Base-by-base conservation (phyloP, 2,113 vertebrate genomes). In the Paedocypris sp. region DNA sequence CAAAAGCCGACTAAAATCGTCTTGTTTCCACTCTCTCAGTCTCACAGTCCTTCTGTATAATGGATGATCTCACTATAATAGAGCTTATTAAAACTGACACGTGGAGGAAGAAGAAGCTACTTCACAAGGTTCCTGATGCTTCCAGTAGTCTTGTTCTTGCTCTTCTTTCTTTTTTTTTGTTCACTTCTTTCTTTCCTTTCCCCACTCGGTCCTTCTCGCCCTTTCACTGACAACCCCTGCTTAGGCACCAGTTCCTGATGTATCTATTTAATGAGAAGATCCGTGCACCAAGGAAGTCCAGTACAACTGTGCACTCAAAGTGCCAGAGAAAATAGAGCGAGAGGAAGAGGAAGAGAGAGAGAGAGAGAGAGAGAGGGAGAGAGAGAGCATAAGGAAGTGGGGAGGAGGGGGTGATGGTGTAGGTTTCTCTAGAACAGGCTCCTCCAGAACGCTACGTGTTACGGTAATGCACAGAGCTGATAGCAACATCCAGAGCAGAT, bases 231-330 rank as follows among this genome's bases (percentile, higher is more conserved):
- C 80, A 79, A 80, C 75, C 64, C 69, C 80, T 80, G 83, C 86
- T 88, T 86, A 87, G 86, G 84, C 81, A 80, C 87, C 84, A 85
- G 66, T 87, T 88, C 84, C 85, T 82, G 82, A 78, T 73, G 80
- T 81, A 77, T 79, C 83, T 81, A 75, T 85, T 83, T 89, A 87
- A 88, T 80, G 85, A 88, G 83, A 79, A 83, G 79, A 83, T 85
- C 85, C 75, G 62, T 79, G 79, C 80, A 82, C 77, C 78, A 79
- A 80, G 77, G 81, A 77, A 83, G 85, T 83, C 76, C 76, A 76
- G 81, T 75, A 80, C 75, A 72, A 65, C 73, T 75, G 73, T 73
- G 73, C 60, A 71, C 9, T 51, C 56, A 69, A 48, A 73, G 54
- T 63, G 64, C 65, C 59, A 42, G 62, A 69, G 67, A 42, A 47